Conservation (phyloP, 2,113 vertebrate species). For the Ptychochromis oligacanthus region DNA sequence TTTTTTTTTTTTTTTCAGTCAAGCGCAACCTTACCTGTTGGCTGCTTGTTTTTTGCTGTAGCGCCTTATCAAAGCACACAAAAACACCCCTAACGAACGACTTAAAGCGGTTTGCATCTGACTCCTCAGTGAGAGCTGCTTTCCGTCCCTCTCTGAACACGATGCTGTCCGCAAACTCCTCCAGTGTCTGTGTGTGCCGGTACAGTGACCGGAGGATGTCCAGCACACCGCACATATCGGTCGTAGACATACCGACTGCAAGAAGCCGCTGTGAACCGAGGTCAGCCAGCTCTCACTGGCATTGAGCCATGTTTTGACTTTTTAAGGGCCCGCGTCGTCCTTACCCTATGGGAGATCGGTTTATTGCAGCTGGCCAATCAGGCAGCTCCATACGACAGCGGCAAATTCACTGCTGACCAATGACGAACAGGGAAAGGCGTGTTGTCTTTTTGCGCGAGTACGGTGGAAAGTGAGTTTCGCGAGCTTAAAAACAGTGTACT, state of each 20-base stretch:
- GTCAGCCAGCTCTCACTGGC: neutral
- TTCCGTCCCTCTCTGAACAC: constrained; percentile 68
- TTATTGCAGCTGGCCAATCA: constrained; percentile 20
- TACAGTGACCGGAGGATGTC: constrained; percentile 66
- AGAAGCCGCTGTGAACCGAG: neutral
- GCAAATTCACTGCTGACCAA: constrained; percentile 2
- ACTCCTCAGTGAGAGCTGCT: constrained; percentile 44
- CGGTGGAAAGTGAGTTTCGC: neutral
- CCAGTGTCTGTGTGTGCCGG: constrained; percentile 52
- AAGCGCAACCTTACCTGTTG: constrained; percentile 55
- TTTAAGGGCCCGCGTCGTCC: neutral
- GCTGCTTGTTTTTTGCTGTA: constrained; percentile 65
- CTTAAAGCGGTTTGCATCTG: constrained; percentile 59
- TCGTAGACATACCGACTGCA: constrained; percentile 30
- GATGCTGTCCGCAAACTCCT: constrained; percentile 61
- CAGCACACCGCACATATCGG: constrained; percentile 32
- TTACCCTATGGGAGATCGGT: constrained; percentile 21
- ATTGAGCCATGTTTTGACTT: neutral
- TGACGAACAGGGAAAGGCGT: neutral
- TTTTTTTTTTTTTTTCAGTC: neutral
- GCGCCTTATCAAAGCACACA: constrained; percentile 69
- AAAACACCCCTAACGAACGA: constrained; percentile 53
- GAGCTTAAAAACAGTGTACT: neutral
- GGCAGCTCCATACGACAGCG: neutral
- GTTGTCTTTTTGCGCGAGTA: constrained; percentile 16